Percentiles rank a stretch among this genome's conserved stretches.
Evolutionary conservation across 2,113 vertebrate species (phyloP).

Genomic region (Prinia subflava): DNA sequence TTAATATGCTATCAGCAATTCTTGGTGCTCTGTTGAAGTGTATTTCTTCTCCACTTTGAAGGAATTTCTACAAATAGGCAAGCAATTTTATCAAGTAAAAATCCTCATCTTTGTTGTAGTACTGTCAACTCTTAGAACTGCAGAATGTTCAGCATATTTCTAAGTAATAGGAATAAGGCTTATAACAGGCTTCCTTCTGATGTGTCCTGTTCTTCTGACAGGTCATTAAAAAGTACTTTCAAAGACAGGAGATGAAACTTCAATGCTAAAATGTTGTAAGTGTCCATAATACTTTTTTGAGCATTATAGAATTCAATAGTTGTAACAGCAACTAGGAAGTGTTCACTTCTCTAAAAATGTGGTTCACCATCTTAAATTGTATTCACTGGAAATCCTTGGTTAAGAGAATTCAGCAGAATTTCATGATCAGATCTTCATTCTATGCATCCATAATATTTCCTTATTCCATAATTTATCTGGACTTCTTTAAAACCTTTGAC

Average conservation of each 20-base stretch:
- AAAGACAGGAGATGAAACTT: neutral
- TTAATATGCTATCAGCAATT: neutral
- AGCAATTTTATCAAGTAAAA: neutral
- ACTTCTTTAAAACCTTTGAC: neutral
- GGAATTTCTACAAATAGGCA: neutral
- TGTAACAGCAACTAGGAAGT: neutral
- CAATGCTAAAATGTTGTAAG: neutral
- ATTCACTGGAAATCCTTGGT: neutral
- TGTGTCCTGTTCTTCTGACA: neutral
- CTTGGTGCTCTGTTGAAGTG: neutral
- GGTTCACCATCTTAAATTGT: neutral
- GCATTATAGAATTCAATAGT: neutral
- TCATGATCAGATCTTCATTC: neutral
- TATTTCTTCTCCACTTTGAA: neutral
- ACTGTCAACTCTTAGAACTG: neutral
- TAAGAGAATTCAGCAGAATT: neutral
- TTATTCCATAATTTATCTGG: neutral
- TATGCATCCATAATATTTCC: neutral
- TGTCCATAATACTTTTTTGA: neutral
- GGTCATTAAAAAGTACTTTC: neutral
- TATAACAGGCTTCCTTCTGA: neutral
- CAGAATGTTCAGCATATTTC: neutral
- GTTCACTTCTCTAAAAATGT: neutral
- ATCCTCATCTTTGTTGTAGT: neutral
- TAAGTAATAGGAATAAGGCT: neutral